A percentile compares a stretch with the other conserved stretches of the same genome.
phyloP scores from a whole-genome alignment of 2,888 invertebrate genomes.

The Drosophila limbata region DNA sequence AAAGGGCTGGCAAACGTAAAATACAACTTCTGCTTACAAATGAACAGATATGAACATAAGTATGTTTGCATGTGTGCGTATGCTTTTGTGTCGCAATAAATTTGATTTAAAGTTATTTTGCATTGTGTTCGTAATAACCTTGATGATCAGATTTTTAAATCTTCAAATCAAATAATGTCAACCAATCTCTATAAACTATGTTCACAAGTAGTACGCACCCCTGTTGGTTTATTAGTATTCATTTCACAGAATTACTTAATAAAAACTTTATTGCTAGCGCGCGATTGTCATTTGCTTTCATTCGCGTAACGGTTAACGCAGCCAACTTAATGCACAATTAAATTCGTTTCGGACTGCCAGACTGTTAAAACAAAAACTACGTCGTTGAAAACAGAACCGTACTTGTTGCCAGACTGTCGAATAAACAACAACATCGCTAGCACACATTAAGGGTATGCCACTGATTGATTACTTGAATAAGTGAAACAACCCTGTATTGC shows the following conservation, averaged over 20 bases:
- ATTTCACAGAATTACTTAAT: neutral
- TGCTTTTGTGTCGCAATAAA: conserved; percentile 13
- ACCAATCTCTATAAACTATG: neutral
- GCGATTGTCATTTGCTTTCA: neutral
- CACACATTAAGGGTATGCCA: neutral
- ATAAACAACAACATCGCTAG: neutral
- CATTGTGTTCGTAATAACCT: neutral
- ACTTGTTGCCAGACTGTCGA: neutral
- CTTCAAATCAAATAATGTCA: neutral
- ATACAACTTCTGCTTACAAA: neutral
- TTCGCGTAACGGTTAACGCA: conserved; percentile 11
- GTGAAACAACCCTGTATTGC: neutral
- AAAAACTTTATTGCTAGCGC: conserved; percentile 2
- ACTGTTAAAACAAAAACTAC: neutral
- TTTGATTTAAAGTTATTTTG: conserved; percentile 11
- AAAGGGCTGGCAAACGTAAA: conserved; percentile 10
- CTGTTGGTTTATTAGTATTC: neutral
- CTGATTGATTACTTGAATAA: neutral
- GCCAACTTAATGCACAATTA: neutral
- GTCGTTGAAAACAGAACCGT: neutral
- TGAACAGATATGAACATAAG: neutral
- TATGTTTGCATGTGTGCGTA: neutral
- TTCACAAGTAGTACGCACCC: neutral
- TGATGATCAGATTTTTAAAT: neutral
- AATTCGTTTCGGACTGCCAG: conserved; percentile 29